A percentile compares a stretch with the other conserved stretches of the same genome.
Evolutionary conservation across 2,113 vertebrate species (phyloP).

Genomic region (Hystrix cristata): DNA sequence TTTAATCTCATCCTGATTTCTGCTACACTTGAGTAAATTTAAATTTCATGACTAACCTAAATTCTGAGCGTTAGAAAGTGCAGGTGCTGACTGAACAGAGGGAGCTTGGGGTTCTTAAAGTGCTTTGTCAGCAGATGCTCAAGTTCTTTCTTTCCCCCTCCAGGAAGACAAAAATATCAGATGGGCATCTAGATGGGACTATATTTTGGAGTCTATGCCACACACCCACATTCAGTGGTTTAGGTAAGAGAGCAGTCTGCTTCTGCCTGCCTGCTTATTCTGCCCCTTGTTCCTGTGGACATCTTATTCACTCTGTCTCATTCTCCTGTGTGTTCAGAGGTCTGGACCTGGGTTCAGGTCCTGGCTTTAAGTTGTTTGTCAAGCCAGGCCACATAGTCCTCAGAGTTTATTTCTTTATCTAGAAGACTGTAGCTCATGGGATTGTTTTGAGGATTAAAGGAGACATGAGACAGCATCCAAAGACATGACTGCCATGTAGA

Average conservation of each 20-base stretch:
- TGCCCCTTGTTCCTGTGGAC: background rate
- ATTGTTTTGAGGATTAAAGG: background rate
- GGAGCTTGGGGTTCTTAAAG: slow-evolving; percentile 3
- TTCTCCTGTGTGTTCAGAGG: background rate
- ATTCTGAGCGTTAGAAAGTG: slow-evolving; percentile 1
- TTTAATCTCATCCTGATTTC: slow-evolving; percentile 48
- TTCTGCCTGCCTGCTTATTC: background rate
- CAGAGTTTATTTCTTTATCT: slow-evolving; percentile 23
- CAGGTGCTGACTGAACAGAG: background rate
- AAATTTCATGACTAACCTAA: background rate
- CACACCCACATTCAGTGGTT: slow-evolving; percentile 99
- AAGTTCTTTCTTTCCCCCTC: slow-evolving; percentile 60
- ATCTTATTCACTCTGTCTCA: slow-evolving; percentile 8
- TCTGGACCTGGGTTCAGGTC: background rate
- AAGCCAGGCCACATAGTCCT: background rate
- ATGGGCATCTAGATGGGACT: slow-evolving; percentile 99
- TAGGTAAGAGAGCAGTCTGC: slow-evolving; percentile 90
- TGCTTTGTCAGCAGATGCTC: slow-evolving; percentile 1
- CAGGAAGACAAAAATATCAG: slow-evolving; percentile 94
- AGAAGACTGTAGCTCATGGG: background rate
- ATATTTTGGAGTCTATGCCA: slow-evolving; percentile 99
- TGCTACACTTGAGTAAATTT: background rate
- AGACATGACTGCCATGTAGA: background rate
- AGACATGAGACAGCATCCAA: background rate
- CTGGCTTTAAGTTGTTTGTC: slow-evolving; percentile 7